These are phyloP conservation scores for Apeira syringaria DNA, from an alignment of 2,888 invertebrate species.

Conservation along the genomic window DNA sequence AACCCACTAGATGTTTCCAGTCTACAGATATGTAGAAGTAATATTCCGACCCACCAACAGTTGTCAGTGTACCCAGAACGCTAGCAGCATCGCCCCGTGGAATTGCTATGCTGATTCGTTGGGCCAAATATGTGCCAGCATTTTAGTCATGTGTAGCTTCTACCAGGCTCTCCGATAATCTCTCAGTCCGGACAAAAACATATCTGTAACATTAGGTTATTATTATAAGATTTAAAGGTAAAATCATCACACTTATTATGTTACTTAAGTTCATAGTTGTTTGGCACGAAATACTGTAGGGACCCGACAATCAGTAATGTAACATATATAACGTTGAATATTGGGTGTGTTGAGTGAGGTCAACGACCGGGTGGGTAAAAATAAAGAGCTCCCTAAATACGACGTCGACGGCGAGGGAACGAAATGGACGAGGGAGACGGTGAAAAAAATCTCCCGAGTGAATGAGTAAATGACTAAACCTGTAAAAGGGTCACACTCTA, in stretches of 20 bases:
- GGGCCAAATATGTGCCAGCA: no score
- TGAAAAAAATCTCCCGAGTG: slow-evolving; percentile 20
- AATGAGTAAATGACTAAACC: slow-evolving; percentile 4
- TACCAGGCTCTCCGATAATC: no score
- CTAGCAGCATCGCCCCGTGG: no score
- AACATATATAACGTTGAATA: slow-evolving; percentile 23
- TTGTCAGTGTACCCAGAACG: no score
- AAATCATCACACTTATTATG: not conserved
- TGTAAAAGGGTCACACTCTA: not conserved
- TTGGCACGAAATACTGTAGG: slow-evolving; percentile 4
- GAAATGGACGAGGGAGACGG: slow-evolving; percentile 23
- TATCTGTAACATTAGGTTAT: no score
- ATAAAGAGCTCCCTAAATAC: slow-evolving; percentile 59
- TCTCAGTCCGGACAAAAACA: no score
- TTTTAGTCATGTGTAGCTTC: no score
- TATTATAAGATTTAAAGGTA: no score
- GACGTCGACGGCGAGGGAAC: slow-evolving; percentile 31
- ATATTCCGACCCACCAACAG: no score
- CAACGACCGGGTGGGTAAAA: slow-evolving; percentile 56
- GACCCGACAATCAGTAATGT: slow-evolving; percentile 14
- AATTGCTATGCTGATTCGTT: no score
- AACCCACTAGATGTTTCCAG: no score
- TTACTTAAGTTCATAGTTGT: not conserved
- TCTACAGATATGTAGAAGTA: no score
- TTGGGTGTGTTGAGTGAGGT: slow-evolving; percentile 42